These are phyloP conservation scores for Peromyscus nudipes DNA, from an alignment of 2,797 vertebrate genomes.

Conservation along the genomic window DNA sequence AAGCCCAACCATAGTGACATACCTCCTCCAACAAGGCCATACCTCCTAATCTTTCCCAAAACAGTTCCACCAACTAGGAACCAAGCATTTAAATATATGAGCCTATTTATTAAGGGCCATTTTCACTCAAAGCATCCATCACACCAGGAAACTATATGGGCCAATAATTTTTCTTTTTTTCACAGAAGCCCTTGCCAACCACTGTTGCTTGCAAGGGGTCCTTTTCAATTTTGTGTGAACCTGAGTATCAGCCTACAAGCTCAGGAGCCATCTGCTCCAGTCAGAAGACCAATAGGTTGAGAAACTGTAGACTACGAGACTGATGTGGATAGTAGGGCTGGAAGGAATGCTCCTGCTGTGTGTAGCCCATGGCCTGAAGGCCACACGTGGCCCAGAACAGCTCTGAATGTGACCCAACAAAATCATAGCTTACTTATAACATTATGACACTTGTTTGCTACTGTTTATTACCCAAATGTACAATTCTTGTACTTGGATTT, in stretches of 20 bases:
- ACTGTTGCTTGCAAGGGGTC: not conserved
- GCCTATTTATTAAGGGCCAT: not conserved
- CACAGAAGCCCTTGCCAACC: not conserved
- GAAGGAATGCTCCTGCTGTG: slow-evolving; percentile 29
- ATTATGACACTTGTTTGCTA: not conserved
- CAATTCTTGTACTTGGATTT: not conserved
- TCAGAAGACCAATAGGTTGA: not conserved
- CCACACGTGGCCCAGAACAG: not conserved
- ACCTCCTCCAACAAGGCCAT: not conserved
- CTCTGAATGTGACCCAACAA: not conserved
- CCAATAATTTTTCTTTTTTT: not conserved
- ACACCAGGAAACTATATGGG: not conserved
- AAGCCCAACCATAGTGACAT: not conserved
- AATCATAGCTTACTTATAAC: not conserved
- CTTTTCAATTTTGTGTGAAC: not conserved
- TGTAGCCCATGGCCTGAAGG: not conserved
- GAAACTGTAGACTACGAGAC: not conserved
- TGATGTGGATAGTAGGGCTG: not conserved
- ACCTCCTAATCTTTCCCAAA: not conserved
- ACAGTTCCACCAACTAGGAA: not conserved
- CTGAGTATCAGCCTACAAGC: not conserved
- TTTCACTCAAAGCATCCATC: not conserved
- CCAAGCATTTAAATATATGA: not conserved
- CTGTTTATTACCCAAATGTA: not conserved
- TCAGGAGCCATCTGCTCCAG: not conserved